A percentile compares a stretch with the other conserved stretches of the same genome.
Evolutionary conservation across 2,113 vertebrate species (phyloP).

Genomic region (Mellivora capensis): DNA sequence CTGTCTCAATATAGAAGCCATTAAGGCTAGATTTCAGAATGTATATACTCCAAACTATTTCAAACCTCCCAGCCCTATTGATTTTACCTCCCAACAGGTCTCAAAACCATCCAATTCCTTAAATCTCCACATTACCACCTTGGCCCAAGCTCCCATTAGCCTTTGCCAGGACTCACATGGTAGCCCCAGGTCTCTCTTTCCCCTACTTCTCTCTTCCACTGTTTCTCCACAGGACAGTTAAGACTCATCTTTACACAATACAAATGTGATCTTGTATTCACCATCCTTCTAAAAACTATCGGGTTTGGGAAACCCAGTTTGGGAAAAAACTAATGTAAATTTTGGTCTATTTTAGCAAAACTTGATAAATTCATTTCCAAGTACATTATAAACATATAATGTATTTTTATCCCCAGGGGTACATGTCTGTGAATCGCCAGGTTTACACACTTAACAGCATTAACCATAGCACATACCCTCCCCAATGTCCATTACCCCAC

Average conservation of each 20-base stretch:
- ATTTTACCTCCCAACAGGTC: not conserved
- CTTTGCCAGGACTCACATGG: not conserved
- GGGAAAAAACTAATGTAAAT: not conserved
- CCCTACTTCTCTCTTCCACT: not conserved
- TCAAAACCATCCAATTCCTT: not conserved
- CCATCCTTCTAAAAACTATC: not conserved
- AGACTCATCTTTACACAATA: not conserved
- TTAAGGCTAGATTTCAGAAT: not conserved
- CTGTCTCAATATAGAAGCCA: not conserved
- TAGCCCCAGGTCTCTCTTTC: not conserved
- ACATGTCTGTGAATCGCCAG: too few species aligned
- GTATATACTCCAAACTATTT: not conserved
- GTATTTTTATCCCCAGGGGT: too few species aligned
- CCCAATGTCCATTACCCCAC: too few species aligned
- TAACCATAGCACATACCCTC: too few species aligned
- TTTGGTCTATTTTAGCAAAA: not conserved
- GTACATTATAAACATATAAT: too few species aligned
- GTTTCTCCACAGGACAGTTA: not conserved
- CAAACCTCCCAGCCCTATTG: not conserved
- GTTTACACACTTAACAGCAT: too few species aligned
- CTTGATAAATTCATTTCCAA: conserved; percentile 9
- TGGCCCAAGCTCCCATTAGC: not conserved
- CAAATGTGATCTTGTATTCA: not conserved
- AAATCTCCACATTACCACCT: not conserved
- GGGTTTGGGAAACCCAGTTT: not conserved